Conservation (phyloP, 2,113 vertebrate species). For the Dicaeum eximium region DNA sequence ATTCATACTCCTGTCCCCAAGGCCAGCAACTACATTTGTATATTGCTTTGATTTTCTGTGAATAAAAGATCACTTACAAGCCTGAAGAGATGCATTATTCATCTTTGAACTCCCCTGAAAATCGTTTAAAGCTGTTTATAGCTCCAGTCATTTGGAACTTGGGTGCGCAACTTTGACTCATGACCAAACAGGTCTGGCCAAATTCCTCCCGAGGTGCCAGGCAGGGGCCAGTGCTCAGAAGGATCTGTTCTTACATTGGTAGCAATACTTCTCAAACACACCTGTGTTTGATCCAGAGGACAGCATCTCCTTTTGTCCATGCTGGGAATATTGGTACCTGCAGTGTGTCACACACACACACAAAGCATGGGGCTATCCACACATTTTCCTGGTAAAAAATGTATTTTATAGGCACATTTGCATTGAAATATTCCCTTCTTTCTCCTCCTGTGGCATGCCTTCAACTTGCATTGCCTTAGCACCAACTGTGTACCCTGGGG, state of each 20-base stretch:
- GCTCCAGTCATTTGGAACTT: not conserved
- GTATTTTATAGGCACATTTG: not conserved
- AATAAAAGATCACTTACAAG: not conserved
- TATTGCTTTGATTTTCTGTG: not conserved
- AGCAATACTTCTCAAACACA: not conserved
- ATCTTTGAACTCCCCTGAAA: not conserved
- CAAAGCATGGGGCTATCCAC: not conserved
- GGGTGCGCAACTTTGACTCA: not conserved
- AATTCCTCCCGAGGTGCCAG: not conserved
- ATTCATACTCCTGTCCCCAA: not conserved
- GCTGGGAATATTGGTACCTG: not conserved
- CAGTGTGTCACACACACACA: not conserved
- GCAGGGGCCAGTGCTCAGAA: not conserved
- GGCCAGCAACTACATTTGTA: not conserved
- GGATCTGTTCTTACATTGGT: not conserved
- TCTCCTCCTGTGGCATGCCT: not conserved
- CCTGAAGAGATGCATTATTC: not conserved
- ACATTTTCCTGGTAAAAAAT: not conserved
- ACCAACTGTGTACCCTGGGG: not conserved
- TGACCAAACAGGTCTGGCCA: not conserved
- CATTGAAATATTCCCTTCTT: not conserved
- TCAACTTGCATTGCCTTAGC: not conserved
- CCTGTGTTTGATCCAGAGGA: not conserved
- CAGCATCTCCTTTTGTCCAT: not conserved
- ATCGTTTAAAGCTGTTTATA: not conserved